Percentiles rank a stretch among this genome's conserved stretches.
Conservation (phyloP, 1,140 invertebrate genomes). For the Drosophila burlai region DNA sequence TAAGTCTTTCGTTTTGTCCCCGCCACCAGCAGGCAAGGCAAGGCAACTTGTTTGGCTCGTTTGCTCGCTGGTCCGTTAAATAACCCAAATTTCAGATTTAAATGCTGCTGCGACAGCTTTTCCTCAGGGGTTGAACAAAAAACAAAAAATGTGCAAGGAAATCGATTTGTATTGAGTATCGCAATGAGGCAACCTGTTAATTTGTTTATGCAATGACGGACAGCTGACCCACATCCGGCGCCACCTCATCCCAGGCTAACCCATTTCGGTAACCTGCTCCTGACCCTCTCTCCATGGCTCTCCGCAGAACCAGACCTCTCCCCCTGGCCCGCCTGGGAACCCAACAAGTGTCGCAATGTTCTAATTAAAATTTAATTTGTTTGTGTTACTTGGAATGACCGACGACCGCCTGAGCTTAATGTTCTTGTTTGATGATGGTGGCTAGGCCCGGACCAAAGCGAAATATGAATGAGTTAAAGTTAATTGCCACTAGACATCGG, state of each 20-base stretch:
- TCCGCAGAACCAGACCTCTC: not conserved
- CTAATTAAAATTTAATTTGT: slow-evolving; percentile 74
- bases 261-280: slow-evolving; percentile 50
- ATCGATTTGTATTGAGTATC: slow-evolving; percentile 37
- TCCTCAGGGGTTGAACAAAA: slow-evolving; percentile 47
- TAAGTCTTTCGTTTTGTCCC: slow-evolving; percentile 55
- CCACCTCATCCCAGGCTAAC: slow-evolving; percentile 6
- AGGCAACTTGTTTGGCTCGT: slow-evolving; percentile 46
- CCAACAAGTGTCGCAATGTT: slow-evolving; percentile 69
- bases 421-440: slow-evolving; percentile 19
- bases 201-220: slow-evolving; percentile 39
- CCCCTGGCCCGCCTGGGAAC: slow-evolving; percentile 10
- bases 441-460: slow-evolving; percentile 13
- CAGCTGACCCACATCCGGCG: slow-evolving; percentile 31
- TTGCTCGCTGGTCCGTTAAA: slow-evolving; percentile 73
- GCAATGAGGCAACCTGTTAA: slow-evolving; percentile 36
- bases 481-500: slow-evolving; percentile 32
- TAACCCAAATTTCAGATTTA: slow-evolving; percentile 78
- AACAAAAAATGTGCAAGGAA: slow-evolving; percentile 48
- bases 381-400: slow-evolving; percentile 71
- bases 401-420: slow-evolving; percentile 70
- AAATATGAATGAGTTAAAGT: slow-evolving; percentile 30
- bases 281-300: slow-evolving; percentile 20
- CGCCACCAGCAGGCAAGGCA: not conserved
- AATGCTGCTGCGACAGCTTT: slow-evolving; percentile 57